Evolutionary conservation across 2,888 invertebrate species (phyloP).

Genomic region (Rhorus exstirpatorius): DNA sequence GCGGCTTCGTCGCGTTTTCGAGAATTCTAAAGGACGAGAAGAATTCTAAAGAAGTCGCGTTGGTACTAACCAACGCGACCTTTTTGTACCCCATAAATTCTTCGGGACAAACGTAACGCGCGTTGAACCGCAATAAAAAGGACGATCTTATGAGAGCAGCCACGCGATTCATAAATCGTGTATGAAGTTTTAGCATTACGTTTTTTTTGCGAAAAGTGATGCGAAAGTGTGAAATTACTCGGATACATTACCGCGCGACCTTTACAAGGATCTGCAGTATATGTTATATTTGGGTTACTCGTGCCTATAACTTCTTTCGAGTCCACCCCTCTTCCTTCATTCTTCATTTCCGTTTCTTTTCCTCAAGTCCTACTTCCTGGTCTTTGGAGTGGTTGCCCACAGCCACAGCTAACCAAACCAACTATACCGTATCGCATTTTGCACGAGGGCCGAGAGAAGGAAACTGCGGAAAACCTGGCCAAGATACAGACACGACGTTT

Average conservation of each 20-base stretch:
- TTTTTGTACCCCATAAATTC: slow-evolving; percentile 56
- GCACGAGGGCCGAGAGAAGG: too few species aligned
- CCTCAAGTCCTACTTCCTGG: too few species aligned
- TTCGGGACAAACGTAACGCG: slow-evolving; percentile 14
- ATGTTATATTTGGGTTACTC: too few species aligned
- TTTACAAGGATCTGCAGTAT: slow-evolving; percentile 1
- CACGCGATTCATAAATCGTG: slow-evolving; percentile 50
- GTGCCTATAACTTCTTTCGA: too few species aligned
- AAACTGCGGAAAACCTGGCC: too few species aligned
- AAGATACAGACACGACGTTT: too few species aligned
- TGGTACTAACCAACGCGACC: slow-evolving; percentile 39
- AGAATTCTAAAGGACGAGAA: slow-evolving; percentile 35
- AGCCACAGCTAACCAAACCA: too few species aligned
- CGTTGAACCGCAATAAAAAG: slow-evolving; percentile 27
- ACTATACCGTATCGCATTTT: too few species aligned
- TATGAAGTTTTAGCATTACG: background rate
- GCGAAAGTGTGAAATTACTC: slow-evolving; percentile 14
- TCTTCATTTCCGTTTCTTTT: background rate
- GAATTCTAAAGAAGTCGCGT: too few species aligned
- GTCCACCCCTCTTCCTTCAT: too few species aligned
- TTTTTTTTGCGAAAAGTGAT: background rate
- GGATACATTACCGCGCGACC: slow-evolving; percentile 3
- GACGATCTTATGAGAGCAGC: slow-evolving; percentile 40
- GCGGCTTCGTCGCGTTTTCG: slow-evolving; percentile 23
- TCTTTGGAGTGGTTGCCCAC: too few species aligned